phyloP scores from a whole-genome alignment of 1,140 invertebrate species.

The Centruroides sculpturatus region DNA sequence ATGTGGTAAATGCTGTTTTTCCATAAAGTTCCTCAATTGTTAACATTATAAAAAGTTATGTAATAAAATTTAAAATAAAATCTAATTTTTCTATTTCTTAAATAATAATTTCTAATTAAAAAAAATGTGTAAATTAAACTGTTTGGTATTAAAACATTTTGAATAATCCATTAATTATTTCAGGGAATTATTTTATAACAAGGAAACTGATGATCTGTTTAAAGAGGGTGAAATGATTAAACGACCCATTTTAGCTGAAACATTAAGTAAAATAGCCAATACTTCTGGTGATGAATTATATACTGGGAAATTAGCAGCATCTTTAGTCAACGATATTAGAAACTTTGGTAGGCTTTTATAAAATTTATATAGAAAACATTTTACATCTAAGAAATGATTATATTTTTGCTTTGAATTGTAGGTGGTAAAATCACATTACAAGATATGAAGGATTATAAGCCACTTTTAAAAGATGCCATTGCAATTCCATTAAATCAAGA shows the following conservation, averaged over 20 bases:
- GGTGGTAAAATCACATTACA: slow-evolving; percentile 31
- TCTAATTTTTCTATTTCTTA: too few species aligned
- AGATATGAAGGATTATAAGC: slow-evolving; percentile 40
- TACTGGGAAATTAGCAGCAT: slow-evolving; percentile 15
- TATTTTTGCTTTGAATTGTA: slow-evolving; percentile 5
- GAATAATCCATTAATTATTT: neutral
- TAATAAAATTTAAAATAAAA: too few species aligned
- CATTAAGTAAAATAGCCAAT: slow-evolving; percentile 28
- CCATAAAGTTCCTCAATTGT: too few species aligned
- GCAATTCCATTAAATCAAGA: slow-evolving; percentile 21
- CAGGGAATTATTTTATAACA: slow-evolving; percentile 31
- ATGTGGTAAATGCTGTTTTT: too few species aligned
- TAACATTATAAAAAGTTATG: too few species aligned
- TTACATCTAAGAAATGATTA: too few species aligned
- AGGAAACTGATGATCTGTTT: slow-evolving; percentile 28
- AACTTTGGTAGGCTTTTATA: slow-evolving; percentile 9
- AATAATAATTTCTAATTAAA: too few species aligned
- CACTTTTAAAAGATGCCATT: slow-evolving; percentile 48
- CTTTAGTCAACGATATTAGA: slow-evolving; percentile 7
- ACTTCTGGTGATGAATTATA: slow-evolving; percentile 28
- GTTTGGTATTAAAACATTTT: too few species aligned
- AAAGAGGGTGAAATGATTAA: slow-evolving; percentile 33
- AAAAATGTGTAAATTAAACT: too few species aligned
- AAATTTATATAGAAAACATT: neutral
- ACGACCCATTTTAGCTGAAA: slow-evolving; percentile 28